Base-by-base conservation (phyloP, 2,113 vertebrate genomes). In the Marcusenius ussheri region DNA sequence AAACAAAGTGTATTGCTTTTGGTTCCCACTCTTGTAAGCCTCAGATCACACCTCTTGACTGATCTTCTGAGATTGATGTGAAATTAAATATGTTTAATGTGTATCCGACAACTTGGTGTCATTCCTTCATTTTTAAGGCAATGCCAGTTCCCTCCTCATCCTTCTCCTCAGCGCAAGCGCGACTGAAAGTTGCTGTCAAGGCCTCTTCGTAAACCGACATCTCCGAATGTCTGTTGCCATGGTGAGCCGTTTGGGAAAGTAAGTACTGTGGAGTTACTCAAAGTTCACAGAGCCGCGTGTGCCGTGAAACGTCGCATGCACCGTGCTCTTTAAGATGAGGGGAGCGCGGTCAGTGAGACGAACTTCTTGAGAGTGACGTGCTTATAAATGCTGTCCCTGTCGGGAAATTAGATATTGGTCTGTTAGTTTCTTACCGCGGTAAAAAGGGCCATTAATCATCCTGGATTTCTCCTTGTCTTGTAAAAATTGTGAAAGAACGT, bases 141-240 rank as follows among this genome's bases (percentile, higher is more conserved):
- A 84, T 49, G 39, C 45, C 46, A 87, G n/a, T 74, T 17, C 42
- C 31, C 27, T 35, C 19, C 51, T 42, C 46, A 89, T 80, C n/a
- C 50, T 80, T 3, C 39, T 51, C 39, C 70, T 80, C 47, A 31
- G 70, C 19, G 7, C 50, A n/a, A 89, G 13, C 0, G 70, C 45
- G 31, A 35, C 87, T 74, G 88, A 62, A 77, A 27, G 62, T 50
- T 3, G 39, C 83, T 39, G 46, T n/a, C 17, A 46, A 66, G 27
- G 35, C 31, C 85, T 31, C 66, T 24, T 70, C 42, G 5, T 77
- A 89, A 47, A 89, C 27, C 77, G 62, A 27, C 42, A 8, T 42
- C 39, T 87, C 90, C 35, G 85, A 83, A 87, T 56, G n/a, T 89
- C 84, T 80, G 95, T 94, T 94, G 91, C 95, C 95, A 94, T 95